Evolutionary conservation across 2,113 vertebrate species (phyloP).

Genomic region (Sphaerodactylus townsendi): DNA sequence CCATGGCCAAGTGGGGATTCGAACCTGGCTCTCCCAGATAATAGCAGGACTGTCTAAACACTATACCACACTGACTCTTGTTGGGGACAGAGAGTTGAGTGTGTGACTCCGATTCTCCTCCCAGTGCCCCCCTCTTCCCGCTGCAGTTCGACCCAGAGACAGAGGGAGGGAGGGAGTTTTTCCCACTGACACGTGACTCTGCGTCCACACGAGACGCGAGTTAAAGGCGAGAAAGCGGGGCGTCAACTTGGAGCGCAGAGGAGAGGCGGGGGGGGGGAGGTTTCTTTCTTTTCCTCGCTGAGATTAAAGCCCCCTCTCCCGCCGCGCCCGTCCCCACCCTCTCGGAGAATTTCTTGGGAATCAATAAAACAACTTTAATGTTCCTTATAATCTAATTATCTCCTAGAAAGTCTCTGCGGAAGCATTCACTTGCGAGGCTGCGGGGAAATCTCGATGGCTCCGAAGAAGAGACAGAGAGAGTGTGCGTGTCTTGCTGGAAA

Average conservation of each 20-base stretch:
- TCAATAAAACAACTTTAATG: conserved; percentile 40
- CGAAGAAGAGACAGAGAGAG: too few relatives aligned
- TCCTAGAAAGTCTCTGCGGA: not conserved
- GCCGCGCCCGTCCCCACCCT: not conserved
- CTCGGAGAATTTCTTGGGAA: conserved; percentile 36
- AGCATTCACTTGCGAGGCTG: not conserved
- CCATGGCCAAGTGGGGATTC: too few relatives aligned
- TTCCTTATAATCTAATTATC: conserved; percentile 15
- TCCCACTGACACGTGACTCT: too few relatives aligned
- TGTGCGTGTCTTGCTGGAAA: not conserved
- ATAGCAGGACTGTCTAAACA: too few relatives aligned
- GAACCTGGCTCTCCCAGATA: too few relatives aligned
- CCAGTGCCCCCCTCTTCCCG: not conserved
- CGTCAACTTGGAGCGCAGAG: not conserved
- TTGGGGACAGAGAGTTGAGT: too few relatives aligned
- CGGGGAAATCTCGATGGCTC: not conserved
- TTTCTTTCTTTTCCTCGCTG: conserved; percentile 43
- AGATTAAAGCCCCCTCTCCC: not conserved
- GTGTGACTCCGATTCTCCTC: not conserved
- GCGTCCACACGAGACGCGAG: not conserved
- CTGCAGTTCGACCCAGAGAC: conserved; percentile 19
- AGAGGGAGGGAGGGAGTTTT: too few relatives aligned
- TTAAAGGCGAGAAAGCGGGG: too few relatives aligned
- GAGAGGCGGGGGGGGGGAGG: not conserved
- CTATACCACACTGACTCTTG: not conserved